phyloP scores from a whole-genome alignment of 2,888 invertebrate genomes.

The Sylvicola cinctus region DNA sequence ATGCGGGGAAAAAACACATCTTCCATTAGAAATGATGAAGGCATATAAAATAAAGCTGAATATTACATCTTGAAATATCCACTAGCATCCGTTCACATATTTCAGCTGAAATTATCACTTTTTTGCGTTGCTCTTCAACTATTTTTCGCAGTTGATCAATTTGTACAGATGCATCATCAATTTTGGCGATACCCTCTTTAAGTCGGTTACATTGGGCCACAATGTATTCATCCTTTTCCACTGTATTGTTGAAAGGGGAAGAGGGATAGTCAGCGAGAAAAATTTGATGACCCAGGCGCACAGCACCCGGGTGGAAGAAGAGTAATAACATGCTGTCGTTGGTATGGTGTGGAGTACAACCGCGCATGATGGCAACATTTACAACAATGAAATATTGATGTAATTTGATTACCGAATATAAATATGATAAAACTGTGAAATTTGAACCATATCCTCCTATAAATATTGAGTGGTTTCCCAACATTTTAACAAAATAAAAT shows the following conservation, averaged over 20 bases:
- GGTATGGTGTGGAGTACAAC: too few species aligned
- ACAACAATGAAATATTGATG: constrained; percentile 1
- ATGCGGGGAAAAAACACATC: not conserved
- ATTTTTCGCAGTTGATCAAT: constrained; percentile 59
- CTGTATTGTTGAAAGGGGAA: constrained; percentile 10
- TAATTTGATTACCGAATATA: too few species aligned
- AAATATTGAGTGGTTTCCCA: too few species aligned
- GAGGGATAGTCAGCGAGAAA: not conserved
- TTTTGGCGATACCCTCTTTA: constrained; percentile 27
- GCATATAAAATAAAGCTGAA: not conserved
- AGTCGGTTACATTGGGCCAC: constrained; percentile 19
- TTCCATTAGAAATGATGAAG: not conserved
- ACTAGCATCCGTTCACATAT: constrained; percentile 59
- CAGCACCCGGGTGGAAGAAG: too few species aligned
- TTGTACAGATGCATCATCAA: constrained; percentile 70
- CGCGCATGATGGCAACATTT: constrained; percentile 1
- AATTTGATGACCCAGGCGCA: not conserved
- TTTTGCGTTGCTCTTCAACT: constrained; percentile 61
- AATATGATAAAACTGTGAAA: too few species aligned
- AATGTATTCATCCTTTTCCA: constrained; percentile 20
- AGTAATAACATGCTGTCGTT: too few species aligned
- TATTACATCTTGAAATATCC: constrained; percentile 45
- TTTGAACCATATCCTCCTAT: too few species aligned
- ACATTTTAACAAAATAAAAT: too few species aligned
- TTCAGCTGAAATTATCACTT: constrained; percentile 59